Percentiles rank a stretch among this genome's conserved stretches.
Conservation (phyloP, 2,888 invertebrate genomes). For the Drosophila gaucha region DNA sequence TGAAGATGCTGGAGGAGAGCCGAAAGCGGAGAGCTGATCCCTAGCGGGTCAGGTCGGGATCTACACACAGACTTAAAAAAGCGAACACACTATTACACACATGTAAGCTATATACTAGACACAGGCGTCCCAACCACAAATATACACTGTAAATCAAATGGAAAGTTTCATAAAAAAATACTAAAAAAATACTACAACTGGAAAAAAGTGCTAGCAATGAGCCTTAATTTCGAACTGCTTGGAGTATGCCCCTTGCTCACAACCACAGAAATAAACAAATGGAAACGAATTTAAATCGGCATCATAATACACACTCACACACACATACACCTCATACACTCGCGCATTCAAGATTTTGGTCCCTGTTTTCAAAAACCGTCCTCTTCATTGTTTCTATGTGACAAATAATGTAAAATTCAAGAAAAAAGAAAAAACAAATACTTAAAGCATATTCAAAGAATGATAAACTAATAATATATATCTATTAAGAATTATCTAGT, state of each 20-base stretch:
- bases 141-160: slow-evolving; percentile 1
- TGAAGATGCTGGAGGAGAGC: slow-evolving; percentile 4
- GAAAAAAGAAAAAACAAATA: slow-evolving; percentile 4
- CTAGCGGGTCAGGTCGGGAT: not conserved
- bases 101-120: not conserved
- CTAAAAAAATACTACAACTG: slow-evolving; percentile 4
- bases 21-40: not conserved
- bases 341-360: slow-evolving; percentile 46
- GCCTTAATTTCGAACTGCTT: slow-evolving; percentile 51
- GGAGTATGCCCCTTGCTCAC: slow-evolving; percentile 67
- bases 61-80: no score
- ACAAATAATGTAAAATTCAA: slow-evolving; percentile 72
- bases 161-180: not conserved
- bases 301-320: slow-evolving; percentile 27
- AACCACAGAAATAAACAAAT: slow-evolving; percentile 42
- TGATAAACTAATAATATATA: slow-evolving; percentile 9
- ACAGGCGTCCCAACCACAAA: no score
- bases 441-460: slow-evolving; percentile 12
- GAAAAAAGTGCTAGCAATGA: slow-evolving; percentile 10
- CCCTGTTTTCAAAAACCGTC: slow-evolving; percentile 73
- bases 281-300: slow-evolving; percentile 36
- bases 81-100: no score
- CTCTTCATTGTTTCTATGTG: slow-evolving; percentile 79
- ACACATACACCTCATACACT: not conserved
- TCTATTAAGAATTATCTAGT: slow-evolving; percentile 13